Percentiles rank a stretch among this genome's conserved stretches.
Conservation (phyloP, 2,113 vertebrate species). For the Stegostoma tigrinum region DNA sequence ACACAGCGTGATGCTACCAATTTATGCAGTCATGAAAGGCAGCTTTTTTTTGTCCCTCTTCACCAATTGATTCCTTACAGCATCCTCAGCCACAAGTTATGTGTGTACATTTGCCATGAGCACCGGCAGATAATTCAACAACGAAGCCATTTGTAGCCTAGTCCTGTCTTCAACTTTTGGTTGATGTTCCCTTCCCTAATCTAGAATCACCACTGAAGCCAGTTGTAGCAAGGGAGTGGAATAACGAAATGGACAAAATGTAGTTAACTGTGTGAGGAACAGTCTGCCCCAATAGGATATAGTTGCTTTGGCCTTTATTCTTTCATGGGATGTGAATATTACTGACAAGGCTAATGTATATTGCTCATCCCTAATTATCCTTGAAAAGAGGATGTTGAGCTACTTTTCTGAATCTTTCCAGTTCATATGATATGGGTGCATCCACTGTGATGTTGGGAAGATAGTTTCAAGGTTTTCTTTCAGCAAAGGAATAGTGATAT, state of each 20-base stretch:
- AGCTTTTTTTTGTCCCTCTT: background rate
- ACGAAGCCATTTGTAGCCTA: background rate
- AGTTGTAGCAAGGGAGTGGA: background rate
- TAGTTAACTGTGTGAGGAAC: too few relatives aligned
- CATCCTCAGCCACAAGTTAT: background rate
- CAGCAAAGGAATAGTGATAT: too few relatives aligned
- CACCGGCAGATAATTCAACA: background rate
- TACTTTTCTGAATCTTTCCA: too few relatives aligned
- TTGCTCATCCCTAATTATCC: too few relatives aligned
- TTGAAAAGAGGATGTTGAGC: too few relatives aligned
- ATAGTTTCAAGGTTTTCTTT: too few relatives aligned
- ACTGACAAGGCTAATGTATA: too few relatives aligned
- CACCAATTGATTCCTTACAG: background rate
- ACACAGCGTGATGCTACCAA: background rate
- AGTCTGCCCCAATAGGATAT: too few relatives aligned
- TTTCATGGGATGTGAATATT: too few relatives aligned
- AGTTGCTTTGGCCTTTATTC: too few relatives aligned
- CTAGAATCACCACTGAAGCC: background rate
- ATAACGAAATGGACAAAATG: background rate
- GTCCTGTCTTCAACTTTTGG: background rate
- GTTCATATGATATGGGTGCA: too few relatives aligned
- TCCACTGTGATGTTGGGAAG: too few relatives aligned
- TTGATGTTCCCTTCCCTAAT: background rate
- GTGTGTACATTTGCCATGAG: background rate
- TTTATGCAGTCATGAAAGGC: background rate